These are phyloP conservation scores for Empis livida DNA, from an alignment of 2,888 invertebrate species.

Conservation along the genomic window DNA sequence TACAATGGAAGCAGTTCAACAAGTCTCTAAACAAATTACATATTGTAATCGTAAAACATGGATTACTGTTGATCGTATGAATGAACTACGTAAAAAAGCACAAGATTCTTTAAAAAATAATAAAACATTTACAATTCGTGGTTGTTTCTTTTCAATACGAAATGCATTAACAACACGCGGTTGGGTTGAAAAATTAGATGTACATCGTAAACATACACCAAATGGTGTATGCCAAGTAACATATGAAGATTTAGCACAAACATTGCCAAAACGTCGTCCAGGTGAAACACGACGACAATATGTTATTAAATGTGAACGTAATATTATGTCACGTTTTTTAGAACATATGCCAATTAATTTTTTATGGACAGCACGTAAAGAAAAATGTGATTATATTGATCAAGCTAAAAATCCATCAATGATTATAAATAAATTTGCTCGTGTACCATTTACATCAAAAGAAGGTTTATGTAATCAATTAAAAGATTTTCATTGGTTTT, in stretches of 20 bases:
- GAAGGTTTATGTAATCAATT: slow-evolving; percentile 69
- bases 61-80: slow-evolving; percentile 52
- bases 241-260: slow-evolving; percentile 31
- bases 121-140: slow-evolving; percentile 56
- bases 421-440: slow-evolving; percentile 66
- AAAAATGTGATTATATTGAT: slow-evolving; percentile 43
- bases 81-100: slow-evolving; percentile 48
- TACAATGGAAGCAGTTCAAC: slow-evolving; percentile 10
- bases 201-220: slow-evolving; percentile 27
- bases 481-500: slow-evolving; percentile 75
- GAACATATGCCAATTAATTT: slow-evolving; percentile 72
- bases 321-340: slow-evolving; percentile 61
- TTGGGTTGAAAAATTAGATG: slow-evolving; percentile 43
- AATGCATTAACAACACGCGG: slow-evolving; percentile 55
- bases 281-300: slow-evolving; percentile 40
- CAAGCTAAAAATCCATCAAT: slow-evolving; percentile 44
- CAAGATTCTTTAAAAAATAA: slow-evolving; percentile 51
- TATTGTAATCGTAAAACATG: slow-evolving; percentile 33
- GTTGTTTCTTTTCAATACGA: slow-evolving; percentile 57
- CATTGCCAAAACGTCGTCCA: slow-evolving; percentile 28
- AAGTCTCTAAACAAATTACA: slow-evolving; percentile 9
- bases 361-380: slow-evolving; percentile 79
- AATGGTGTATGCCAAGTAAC: slow-evolving; percentile 24
- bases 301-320: slow-evolving; percentile 51
- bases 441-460: slow-evolving; percentile 85